Percentiles rank a stretch among this genome's conserved stretches.
Conservation (phyloP, 2,888 invertebrate species). For the Acronicta psi region DNA sequence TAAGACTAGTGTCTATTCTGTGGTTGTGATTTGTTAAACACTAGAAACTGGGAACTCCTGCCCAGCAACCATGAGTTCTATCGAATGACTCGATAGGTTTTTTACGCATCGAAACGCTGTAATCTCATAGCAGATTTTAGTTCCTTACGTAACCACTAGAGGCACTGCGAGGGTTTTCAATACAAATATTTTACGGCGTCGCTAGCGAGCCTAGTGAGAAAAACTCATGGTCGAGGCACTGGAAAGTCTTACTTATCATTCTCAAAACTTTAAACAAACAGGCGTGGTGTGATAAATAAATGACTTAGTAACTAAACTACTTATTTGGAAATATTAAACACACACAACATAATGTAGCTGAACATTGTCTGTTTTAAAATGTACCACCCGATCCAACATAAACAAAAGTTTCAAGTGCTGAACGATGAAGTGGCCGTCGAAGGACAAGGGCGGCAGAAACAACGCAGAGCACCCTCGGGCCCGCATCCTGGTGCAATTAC, state of each 20-base stretch:
- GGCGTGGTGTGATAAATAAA: slow-evolving; percentile 25
- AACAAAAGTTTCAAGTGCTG: slow-evolving; percentile 44
- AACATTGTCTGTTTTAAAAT: slow-evolving; percentile 41
- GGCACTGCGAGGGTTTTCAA: too few species aligned
- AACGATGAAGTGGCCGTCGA: slow-evolving; percentile 52
- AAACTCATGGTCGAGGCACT: too few species aligned
- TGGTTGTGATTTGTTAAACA: too few species aligned
- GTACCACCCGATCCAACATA: slow-evolving; percentile 28
- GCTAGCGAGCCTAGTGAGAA: too few species aligned
- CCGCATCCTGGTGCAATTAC: slow-evolving; percentile 67
- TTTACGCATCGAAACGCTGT: too few species aligned
- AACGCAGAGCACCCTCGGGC: slow-evolving; percentile 47
- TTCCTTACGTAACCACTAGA: too few species aligned
- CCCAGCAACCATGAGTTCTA: too few species aligned
- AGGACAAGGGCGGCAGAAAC: slow-evolving; percentile 44
- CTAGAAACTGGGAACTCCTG: too few species aligned
- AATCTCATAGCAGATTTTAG: too few species aligned
- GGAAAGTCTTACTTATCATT: slow-evolving; percentile 7
- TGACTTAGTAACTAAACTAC: slow-evolving; percentile 36
- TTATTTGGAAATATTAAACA: slow-evolving; percentile 30
- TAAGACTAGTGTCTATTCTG: too few species aligned
- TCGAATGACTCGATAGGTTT: too few species aligned
- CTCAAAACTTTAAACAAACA: slow-evolving; percentile 6
- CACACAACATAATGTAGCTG: slow-evolving; percentile 17
- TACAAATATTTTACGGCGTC: too few species aligned